A percentile compares a stretch with the other conserved stretches of the same genome.
Evolutionary conservation across 1,140 invertebrate genomes (phyloP).

Genomic region (Zaprionus nigranus): DNA sequence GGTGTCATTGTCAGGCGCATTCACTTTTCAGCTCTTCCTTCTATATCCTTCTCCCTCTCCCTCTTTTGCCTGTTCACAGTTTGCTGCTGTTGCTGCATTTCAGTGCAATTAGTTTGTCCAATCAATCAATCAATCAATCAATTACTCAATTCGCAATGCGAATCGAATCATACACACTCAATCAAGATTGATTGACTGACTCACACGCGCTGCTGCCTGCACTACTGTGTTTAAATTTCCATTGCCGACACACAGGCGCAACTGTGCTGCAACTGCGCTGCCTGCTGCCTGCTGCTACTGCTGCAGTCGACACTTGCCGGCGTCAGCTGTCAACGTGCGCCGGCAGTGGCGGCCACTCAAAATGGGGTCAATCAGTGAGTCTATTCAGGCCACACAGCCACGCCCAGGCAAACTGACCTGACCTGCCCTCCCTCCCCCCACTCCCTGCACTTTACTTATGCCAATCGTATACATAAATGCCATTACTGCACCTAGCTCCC

Average conservation of each 20-base stretch:
- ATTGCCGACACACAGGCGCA: slow-evolving; percentile 40
- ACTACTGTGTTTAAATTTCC: not conserved
- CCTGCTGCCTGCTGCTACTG: too few relatives aligned
- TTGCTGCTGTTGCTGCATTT: slow-evolving; percentile 18
- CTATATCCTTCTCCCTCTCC: not conserved
- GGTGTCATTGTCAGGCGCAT: slow-evolving; percentile 67
- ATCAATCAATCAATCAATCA: not conserved
- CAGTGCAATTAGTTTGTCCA: slow-evolving; percentile 24
- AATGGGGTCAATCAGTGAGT: slow-evolving; percentile 44
- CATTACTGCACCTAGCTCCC: not conserved
- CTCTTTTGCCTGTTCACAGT: not conserved
- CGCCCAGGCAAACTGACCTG: slow-evolving; percentile 29
- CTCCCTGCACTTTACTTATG: not conserved
- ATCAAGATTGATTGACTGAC: slow-evolving; percentile 2
- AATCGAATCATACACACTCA: slow-evolving; percentile 10
- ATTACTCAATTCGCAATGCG: slow-evolving; percentile 15
- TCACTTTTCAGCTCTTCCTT: not conserved
- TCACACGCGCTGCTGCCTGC: too few relatives aligned
- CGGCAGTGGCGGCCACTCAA: too few relatives aligned
- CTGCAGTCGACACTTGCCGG: slow-evolving; percentile 25
- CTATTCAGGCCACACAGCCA: slow-evolving; percentile 33
- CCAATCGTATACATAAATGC: slow-evolving; percentile 20
- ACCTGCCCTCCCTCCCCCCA: not conserved
- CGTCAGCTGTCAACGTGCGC: slow-evolving; percentile 29
- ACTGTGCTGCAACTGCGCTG: slow-evolving; percentile 4